Base-by-base conservation (phyloP, 2,113 vertebrate species). In the Paramisgurnus dabryanus region DNA sequence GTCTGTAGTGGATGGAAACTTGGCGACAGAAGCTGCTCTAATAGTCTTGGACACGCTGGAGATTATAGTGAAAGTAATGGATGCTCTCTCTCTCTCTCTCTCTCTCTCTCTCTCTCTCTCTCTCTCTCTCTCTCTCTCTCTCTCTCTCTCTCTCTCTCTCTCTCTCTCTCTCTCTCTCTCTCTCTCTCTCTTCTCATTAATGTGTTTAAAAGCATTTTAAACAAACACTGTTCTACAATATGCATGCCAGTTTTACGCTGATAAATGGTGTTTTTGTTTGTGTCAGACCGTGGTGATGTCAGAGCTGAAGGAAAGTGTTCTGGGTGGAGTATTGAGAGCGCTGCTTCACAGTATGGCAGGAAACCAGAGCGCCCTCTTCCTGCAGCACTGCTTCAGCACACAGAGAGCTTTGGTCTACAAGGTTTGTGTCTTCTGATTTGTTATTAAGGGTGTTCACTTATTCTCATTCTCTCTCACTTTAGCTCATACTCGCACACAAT, bases 351-450 rank as follows among this genome's bases (percentile, higher is more conserved):
- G 95, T 86, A 93, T 97, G 91, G 95, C 94, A 18, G 94, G 93
- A 4, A 92, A 95, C 84, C 95, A 97, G 91, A 96, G 96, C 2
- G 94, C 96, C 83, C 87, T 94, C 86, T 97, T 96, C 84, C 85
- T 97, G 86, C 94, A 97, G 87, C 96, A 96, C n/a, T 94, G 95
- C 89, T 95, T 96, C 85, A 95, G 94, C 79, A 95, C 95, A 83
- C 96, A 97, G 83, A 92, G 96, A 82, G 93, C 96, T 6, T 89
- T 97, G 4, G 96, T 97, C 65, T 95, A 92, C 83, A 97, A 97
- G 94, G 96, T 95, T 49, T 77, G 17, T 27, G 65, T 17, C 55
- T n/a, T 8, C n/a, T 58, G 7, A 18, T 18, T 0, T 39, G 11
- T 41, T 40, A 57, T 53, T 17, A n/a, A 0, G 5, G 55, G 3